Percentiles rank a stretch among this genome's conserved stretches.
Conservation (phyloP, 2,113 vertebrate species). For the Hassar affinis region DNA sequence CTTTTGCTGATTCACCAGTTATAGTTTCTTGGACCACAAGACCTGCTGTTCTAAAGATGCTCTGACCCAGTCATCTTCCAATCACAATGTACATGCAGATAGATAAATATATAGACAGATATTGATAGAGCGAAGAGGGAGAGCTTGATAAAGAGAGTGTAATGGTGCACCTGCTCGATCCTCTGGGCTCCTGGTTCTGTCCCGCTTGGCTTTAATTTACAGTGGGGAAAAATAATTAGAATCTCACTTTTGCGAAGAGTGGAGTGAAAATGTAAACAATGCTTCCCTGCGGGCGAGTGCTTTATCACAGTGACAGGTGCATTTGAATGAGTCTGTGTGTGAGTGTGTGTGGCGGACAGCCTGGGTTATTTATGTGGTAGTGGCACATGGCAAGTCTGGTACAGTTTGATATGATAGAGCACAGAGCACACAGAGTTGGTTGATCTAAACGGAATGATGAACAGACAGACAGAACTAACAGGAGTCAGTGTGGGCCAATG, state of each 20-base stretch:
- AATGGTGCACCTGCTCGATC: constrained; percentile 58
- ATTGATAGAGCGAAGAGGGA: neutral
- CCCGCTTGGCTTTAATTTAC: constrained; percentile 99
- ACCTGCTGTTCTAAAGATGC: too few relatives aligned
- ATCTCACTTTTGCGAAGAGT: constrained; percentile 97
- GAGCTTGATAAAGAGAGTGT: constrained; percentile 38
- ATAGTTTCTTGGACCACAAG: too few relatives aligned
- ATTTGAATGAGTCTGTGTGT: constrained; percentile 96
- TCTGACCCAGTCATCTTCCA: neutral
- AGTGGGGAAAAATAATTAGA: constrained; percentile 98
- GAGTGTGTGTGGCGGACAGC: constrained; percentile 84
- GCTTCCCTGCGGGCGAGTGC: constrained; percentile 98
- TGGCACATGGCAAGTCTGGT: constrained; percentile 88
- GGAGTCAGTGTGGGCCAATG: neutral
- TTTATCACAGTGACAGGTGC: constrained; percentile 99
- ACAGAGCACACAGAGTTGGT: constrained; percentile 73
- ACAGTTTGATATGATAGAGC: constrained; percentile 63
- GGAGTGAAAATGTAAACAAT: constrained; percentile 99
- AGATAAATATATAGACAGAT: neutral
- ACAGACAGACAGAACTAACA: constrained; percentile 10
- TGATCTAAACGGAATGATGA: constrained; percentile 40
- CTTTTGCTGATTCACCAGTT: too few relatives aligned
- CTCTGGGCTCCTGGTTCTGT: constrained; percentile 77
- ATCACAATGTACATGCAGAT: neutral
- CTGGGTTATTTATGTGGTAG: constrained; percentile 99